phyloP scores from a whole-genome alignment of 2,797 vertebrate genomes.

The Amblyraja radiata region DNA sequence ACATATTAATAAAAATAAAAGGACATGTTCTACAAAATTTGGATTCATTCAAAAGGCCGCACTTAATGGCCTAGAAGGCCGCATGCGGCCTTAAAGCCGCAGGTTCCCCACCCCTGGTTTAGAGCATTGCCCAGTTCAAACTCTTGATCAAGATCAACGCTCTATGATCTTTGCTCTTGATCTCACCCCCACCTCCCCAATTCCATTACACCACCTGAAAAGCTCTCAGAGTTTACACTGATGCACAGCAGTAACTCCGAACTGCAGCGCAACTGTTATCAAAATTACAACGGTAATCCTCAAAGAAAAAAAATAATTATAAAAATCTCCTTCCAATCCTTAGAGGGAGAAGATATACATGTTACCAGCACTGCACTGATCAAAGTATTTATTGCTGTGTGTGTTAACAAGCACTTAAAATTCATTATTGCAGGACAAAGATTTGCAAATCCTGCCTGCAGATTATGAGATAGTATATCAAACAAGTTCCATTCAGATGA shows the following conservation, averaged over 20 bases:
- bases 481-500: background rate
- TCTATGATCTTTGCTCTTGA: background rate
- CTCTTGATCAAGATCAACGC: background rate
- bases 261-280: background rate
- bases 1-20: no score
- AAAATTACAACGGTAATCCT: background rate
- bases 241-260: no score
- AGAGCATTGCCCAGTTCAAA: background rate
- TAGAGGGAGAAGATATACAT: background rate
- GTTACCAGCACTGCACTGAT: background rate
- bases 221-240: background rate
- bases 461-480: constrained; percentile 32
- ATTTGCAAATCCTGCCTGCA: constrained; percentile 18
- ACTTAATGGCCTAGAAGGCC: no score
- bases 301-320: background rate
- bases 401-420: constrained; percentile 30
- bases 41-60: no score
- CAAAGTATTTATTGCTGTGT: constrained; percentile 24
- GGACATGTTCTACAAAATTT: no score
- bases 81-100: no score
- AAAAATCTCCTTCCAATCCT: background rate
- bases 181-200: no score
- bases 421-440: constrained; percentile 28
- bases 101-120: no score
- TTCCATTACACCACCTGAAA: background rate